phyloP scores from a whole-genome alignment of 64 coral and sea anemone genomes.

The Orbicella faveolata region DNA sequence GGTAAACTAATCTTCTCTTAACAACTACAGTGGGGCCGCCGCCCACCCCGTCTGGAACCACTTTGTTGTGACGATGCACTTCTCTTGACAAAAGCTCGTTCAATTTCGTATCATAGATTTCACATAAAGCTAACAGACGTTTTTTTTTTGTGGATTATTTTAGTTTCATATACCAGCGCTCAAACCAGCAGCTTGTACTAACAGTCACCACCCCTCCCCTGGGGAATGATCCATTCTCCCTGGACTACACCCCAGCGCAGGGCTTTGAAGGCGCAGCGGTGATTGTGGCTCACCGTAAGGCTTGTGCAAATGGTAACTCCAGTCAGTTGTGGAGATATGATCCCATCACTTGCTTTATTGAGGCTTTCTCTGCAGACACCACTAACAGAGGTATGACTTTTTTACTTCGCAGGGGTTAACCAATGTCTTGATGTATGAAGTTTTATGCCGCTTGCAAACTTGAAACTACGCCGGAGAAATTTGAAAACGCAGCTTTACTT shows the following conservation, averaged over 20 bases:
- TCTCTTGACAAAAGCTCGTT: too few species aligned
- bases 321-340: slow-evolving; percentile 91
- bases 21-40: too few species aligned
- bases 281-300: slow-evolving; percentile 74
- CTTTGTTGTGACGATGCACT: too few species aligned
- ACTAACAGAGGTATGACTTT: slow-evolving; percentile 74
- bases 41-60: too few species aligned
- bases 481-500: too few species aligned
- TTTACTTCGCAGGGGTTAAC: not conserved
- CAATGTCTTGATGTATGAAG: not conserved
- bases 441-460: not conserved
- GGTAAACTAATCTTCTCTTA: too few species aligned
- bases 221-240: slow-evolving; percentile 65
- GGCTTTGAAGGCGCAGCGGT: slow-evolving; percentile 76
- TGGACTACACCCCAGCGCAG: slow-evolving; percentile 48
- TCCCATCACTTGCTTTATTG: slow-evolving; percentile 76
- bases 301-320: slow-evolving; percentile 77
- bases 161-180: slow-evolving; percentile 72
- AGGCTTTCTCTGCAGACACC: slow-evolving; percentile 82
- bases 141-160: not conserved
- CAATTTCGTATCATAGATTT: too few species aligned
- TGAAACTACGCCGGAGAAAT: not conserved
- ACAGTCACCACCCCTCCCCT: slow-evolving; percentile 85
- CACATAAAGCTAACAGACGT: too few species aligned
- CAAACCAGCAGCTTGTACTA: slow-evolving; percentile 78